Evolutionary conservation across 2,113 vertebrate species (phyloP), one percentile per base, ranked within the genome.

Genomic region (Rallus limicola): DNA sequence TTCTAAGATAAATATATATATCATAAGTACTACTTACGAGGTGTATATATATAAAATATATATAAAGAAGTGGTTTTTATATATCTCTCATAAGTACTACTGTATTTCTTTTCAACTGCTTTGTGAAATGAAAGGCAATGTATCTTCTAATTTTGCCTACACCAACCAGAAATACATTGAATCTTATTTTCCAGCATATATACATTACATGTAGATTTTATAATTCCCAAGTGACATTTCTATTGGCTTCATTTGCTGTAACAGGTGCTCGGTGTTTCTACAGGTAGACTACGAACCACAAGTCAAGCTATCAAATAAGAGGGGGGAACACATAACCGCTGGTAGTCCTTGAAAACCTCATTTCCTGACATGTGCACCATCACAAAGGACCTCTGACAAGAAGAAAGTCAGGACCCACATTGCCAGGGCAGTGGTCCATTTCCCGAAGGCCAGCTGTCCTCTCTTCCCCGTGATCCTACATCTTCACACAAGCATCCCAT

Each of bases 401-500:
- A 63, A 21, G 3, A 3, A 77, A 63, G 31, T 18, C 25, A 24
- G 40, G 83, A 52, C 15, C 13, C 29, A 26, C 5, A 0, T 13
- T 21, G 23, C 28, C 48, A 56, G 23, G 34, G 56, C 17, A 55
- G 33, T 0, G 1, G 16, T 34, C 21, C 5, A 1, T 14, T 78
- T 29, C 36, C 28, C 20, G 12, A 34, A 36, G 13, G 19, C 3
- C 40, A 52, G 4, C 26, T 77, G 50, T 69, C 25, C 38, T 34
- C 48, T n/a, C 50, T 36, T 72, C 33, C 50, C 55, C 3, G 6
- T 0, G 2, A 36, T 28, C 23, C 62, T 31, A 10, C 0, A 0
- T 16, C 46, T 58, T 3, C 4, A n/a, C 36, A 31, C 28, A 58
- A 46, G 48, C 10, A 48, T 8, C 10, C 36, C 0, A 2, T 38